These are phyloP conservation scores for Mactra quadrangularis DNA, from an alignment of 1,140 invertebrate genomes.

Conservation along the genomic window DNA sequence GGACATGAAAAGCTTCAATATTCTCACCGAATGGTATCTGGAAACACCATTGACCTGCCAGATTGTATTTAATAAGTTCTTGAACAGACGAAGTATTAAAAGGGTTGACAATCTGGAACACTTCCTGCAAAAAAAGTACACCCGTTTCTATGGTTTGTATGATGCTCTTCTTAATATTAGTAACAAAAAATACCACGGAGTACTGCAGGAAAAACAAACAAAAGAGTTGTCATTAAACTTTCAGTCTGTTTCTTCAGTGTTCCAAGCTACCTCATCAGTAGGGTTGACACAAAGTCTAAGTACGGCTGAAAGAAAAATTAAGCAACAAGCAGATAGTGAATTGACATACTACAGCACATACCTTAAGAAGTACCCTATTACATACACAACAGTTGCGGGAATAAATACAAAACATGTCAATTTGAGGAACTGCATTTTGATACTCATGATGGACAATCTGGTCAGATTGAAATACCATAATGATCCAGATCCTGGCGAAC, in stretches of 20 bases:
- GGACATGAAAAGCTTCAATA: no score
- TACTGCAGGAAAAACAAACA: conserved; percentile 16
- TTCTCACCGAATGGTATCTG: no score
- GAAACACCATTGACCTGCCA: no score
- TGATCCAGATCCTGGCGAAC: conserved; percentile 11
- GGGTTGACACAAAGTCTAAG: conserved; percentile 9
- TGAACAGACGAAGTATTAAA: no score
- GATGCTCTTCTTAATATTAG: background rate
- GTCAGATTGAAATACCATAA: conserved; percentile 6
- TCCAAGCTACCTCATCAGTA: background rate
- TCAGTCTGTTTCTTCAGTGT: background rate
- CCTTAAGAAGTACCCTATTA: conserved; percentile 14
- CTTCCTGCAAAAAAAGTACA: background rate
- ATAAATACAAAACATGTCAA: background rate
- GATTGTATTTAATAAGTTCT: no score
- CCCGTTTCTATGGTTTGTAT: background rate
- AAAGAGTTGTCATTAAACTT: conserved; percentile 23
- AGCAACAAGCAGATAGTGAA: conserved; percentile 17
- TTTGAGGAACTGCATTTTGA: conserved; percentile 16
- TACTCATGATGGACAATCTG: conserved; percentile 32
- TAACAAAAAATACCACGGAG: conserved; percentile 19
- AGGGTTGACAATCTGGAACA: no score
- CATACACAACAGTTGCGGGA: conserved; percentile 6
- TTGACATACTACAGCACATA: conserved; percentile 26
- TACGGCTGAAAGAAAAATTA: conserved; percentile 17